Base-by-base conservation (phyloP, 2,888 invertebrate species). In the Scaptomyza flava region DNA sequence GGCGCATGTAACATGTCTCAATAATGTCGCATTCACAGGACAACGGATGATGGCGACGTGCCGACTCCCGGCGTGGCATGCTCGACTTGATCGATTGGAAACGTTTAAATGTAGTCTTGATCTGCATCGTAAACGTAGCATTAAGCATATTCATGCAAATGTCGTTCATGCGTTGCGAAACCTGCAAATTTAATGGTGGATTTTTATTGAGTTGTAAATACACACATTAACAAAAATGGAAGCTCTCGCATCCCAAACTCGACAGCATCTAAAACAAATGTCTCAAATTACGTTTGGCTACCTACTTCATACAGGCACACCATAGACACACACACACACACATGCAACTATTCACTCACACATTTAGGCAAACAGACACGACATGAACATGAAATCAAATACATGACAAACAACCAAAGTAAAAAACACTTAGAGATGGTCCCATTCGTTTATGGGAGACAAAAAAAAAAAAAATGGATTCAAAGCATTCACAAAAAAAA, bases 1-100 rank as follows among this genome's bases (percentile, higher is more conserved):
- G 94, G 76, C 98, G 94, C 96, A 98, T 98, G 89, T 98, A 97
- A 77, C 98, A 93, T 0, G 98, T 98, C 92, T 98, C 98, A 89
- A 98, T 95, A 48, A 98, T 98, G 92, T 98, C 98, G 41, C 96
- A 96, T 93, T 98, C 98, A 89, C 97, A 96, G 27, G 98, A 97
- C 81, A 98, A 93, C 0, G 96, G 96, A 92, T 98, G 98, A 91
- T 96, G 97, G 34, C 98, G 94, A 45, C 98, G 94, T 6, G 98
- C 98, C 1, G 98, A 98, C 91, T 98, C 98, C 68, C 92, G 88
- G 48, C 98, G 94, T 5, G 98, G 98, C 96, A 98, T 96, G 93
- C 96, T 96, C 33, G 96, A 94, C 92, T 98, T 98, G 73, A 98
- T 97, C 50, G 94, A 94, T 92, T 97, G 97, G 92, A 97, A 97